Evolutionary conservation across 2,797 vertebrate species (phyloP).

Genomic region (Anguilla marmorata): DNA sequence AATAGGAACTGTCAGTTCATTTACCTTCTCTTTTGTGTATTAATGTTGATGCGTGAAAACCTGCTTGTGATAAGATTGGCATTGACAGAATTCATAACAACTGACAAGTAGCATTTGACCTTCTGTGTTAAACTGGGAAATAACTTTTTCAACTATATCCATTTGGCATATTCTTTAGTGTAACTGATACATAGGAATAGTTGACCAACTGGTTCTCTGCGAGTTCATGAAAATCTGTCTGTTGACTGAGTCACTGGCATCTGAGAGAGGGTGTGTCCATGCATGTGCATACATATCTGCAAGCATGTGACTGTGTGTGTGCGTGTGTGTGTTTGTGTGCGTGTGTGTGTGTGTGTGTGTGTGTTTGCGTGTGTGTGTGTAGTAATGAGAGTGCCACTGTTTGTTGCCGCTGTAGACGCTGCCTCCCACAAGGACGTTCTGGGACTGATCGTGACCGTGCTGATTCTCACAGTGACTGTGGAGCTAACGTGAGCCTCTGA

Average conservation of each 20-base stretch:
- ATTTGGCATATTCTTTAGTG: background rate
- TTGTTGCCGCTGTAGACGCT: constrained; percentile 60
- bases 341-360: constrained; percentile 19
- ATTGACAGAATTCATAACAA: background rate
- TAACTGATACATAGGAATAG: background rate
- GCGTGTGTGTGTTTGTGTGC: constrained; percentile 10
- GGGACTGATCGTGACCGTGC: constrained; percentile 74
- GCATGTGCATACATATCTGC: constrained; percentile 14
- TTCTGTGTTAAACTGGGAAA: background rate
- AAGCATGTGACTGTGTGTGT: background rate
- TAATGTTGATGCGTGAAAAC: background rate
- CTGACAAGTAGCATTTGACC: background rate
- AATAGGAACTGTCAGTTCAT: background rate
- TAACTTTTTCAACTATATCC: background rate
- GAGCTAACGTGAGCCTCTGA: constrained; percentile 87
- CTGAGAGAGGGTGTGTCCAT: no score
- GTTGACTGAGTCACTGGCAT: background rate
- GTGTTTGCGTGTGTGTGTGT: constrained; percentile 27
- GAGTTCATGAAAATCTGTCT: background rate
- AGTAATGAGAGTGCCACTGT: constrained; percentile 5
- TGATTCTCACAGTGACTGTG: constrained; percentile 89
- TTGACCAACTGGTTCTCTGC: background rate
- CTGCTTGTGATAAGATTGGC: background rate
- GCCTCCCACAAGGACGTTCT: constrained; percentile 59
- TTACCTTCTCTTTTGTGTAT: background rate